Evolutionary conservation across 2,797 vertebrate genomes (phyloP).

Genomic region (Onychomys leucogaster): DNA sequence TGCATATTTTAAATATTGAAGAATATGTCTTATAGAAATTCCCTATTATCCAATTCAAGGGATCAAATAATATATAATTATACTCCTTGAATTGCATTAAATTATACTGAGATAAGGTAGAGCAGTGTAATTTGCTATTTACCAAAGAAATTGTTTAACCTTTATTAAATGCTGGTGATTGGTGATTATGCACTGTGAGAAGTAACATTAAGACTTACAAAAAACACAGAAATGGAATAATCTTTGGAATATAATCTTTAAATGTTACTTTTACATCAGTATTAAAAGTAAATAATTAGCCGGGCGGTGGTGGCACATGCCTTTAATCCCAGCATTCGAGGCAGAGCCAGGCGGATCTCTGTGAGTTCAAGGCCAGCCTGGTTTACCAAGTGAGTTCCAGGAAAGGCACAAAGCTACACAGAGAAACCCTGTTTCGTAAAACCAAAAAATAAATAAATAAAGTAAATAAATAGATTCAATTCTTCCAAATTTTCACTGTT

Average conservation of each 20-base stretch:
- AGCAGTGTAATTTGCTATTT: slow-evolving; percentile 60
- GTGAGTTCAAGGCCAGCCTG: too few species aligned
- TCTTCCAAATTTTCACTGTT: not conserved
- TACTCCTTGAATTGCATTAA: slow-evolving; percentile 29
- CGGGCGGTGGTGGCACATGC: too few species aligned
- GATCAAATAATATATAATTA: slow-evolving; percentile 60
- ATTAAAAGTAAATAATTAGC: slow-evolving; percentile 15
- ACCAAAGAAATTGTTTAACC: slow-evolving; percentile 47
- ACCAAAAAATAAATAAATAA: too few species aligned
- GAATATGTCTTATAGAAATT: not conserved
- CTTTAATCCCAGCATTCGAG: too few species aligned
- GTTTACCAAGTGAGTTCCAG: too few species aligned
- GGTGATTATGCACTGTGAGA: not conserved
- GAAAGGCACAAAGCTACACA: too few species aligned
- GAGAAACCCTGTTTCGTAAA: too few species aligned
- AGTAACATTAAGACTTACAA: not conserved
- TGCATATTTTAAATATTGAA: not conserved
- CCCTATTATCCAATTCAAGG: not conserved
- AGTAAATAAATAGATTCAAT: not conserved
- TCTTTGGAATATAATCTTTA: not conserved
- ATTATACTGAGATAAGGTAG: slow-evolving; percentile 46
- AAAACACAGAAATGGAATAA: slow-evolving; percentile 13
- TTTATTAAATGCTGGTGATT: slow-evolving; percentile 56
- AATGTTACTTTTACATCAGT: slow-evolving; percentile 11
- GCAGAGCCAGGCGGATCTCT: too few species aligned